Base-by-base conservation (phyloP, 1,140 invertebrate genomes). In the Drosophila serrata region DNA sequence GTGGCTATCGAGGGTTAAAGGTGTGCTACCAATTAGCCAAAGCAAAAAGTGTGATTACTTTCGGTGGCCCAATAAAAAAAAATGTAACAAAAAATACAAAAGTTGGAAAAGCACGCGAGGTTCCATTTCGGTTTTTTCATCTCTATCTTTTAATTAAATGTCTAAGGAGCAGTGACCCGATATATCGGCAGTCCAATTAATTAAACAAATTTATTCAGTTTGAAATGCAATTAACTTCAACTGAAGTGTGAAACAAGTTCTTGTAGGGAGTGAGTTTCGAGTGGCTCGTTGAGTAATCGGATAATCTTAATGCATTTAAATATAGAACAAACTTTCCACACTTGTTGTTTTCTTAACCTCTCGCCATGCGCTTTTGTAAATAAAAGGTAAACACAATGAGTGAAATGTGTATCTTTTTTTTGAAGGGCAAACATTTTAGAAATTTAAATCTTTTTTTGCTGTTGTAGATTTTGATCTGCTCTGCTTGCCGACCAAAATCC, bases 1-100 rank as follows among this genome's bases (percentile, higher is more conserved):
- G 46, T 61, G 67, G 40, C 67, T 29, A 46, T 56, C 48, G 49
- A 70, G 81, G 82, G 82, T 76, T 65, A 73, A 87, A 87, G 84
- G 82, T 85, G 78, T 75, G 79, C 31, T 55, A 65, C 78, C 82
- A 86, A 86, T 86, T 86, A 81, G 62, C 37, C 53, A 48, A 60
- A 46, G 51, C 46, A 48, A 75, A 67, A 64, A n/a, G n/a, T 79
- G 78, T 31, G 63, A 81, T 81, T 84, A 68, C 62, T 58, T 77
- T 68, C 11, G 33, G 43, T 31, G 19, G 53, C 24, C 46, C 67
- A 68, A 68, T 49, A 53, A 8, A 61, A n/a, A n/a, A n/a, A n/a
- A n/a, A n/a, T n/a, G n/a, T n/a, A n/a, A n/a, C n/a, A n/a, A n/a
- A n/a, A 67, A 69, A 69, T 31, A 13, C 64, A n/a, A 69, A 68